Evolutionary conservation across 1,140 invertebrate genomes (phyloP).

Genomic region (Frieseomelitta varia): DNA sequence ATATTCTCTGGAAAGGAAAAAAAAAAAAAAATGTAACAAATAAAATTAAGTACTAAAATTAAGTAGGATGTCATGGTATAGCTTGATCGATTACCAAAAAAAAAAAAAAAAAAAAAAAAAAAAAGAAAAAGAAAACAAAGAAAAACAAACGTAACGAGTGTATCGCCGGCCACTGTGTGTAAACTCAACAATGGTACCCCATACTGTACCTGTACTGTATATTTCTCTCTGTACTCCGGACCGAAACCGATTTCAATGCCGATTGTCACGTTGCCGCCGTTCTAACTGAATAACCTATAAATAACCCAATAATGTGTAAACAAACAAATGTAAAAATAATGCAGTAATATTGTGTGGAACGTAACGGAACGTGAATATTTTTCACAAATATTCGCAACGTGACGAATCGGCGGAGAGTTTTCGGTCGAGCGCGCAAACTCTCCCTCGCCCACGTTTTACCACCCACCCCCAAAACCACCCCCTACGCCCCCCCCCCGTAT

Average conservation of each 20-base stretch:
- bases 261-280: slow-evolving; percentile 55
- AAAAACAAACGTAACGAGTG: too few relatives aligned
- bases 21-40: background rate
- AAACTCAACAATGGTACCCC: slow-evolving; percentile 13
- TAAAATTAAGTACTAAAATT: too few relatives aligned
- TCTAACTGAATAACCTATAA: background rate
- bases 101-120: background rate
- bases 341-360: too few relatives aligned
- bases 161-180: slow-evolving; percentile 7
- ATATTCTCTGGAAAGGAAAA: background rate
- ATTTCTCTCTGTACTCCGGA: slow-evolving; percentile 47
- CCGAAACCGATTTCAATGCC: slow-evolving; percentile 25
- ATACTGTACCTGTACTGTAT: slow-evolving; percentile 23
- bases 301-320: too few relatives aligned
- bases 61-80: too few relatives aligned
- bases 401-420: slow-evolving; percentile 56
- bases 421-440: slow-evolving; percentile 39
- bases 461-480: background rate
- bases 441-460: slow-evolving; percentile 60
- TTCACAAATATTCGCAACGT: background rate
- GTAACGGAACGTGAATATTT: too few relatives aligned
- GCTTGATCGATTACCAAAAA: too few relatives aligned
- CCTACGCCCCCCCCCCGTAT: slow-evolving; percentile 62
- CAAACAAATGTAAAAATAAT: too few relatives aligned
- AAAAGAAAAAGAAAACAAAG: background rate